phyloP scores from a whole-genome alignment of 1,140 invertebrate genomes.

The Achatina immaculata region DNA sequence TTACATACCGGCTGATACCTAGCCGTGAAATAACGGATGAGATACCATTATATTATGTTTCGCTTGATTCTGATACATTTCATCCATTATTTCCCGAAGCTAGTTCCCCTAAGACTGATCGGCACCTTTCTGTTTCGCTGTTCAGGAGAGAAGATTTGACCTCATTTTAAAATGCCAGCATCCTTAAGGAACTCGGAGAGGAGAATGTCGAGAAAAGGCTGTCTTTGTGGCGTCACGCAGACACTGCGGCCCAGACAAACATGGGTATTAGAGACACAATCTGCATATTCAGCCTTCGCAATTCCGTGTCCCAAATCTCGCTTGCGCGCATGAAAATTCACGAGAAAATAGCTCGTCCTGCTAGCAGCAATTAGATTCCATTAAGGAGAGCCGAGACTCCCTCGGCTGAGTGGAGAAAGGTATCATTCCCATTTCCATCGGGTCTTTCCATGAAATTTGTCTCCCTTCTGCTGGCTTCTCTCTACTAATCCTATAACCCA shows the following conservation, averaged over 20 bases:
- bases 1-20: no score
- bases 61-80: no score
- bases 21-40: no score
- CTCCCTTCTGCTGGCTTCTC: neutral
- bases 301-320: slow-evolving; percentile 6
- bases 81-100: no score
- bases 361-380: slow-evolving; percentile 33
- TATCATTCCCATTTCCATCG: neutral
- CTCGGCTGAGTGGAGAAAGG: neutral
- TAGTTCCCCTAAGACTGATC: no score
- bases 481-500: slow-evolving; percentile 19
- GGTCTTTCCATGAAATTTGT: neutral
- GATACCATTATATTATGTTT: no score
- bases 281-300: neutral
- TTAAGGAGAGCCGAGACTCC: slow-evolving; percentile 3
- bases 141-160: no score
- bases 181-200: no score
- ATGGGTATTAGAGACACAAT: slow-evolving; percentile 27
- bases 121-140: no score
- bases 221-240: slow-evolving; percentile 33
- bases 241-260: slow-evolving; percentile 19
- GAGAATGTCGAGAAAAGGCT: no score
- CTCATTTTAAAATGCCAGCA: no score
- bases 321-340: slow-evolving; percentile 38
- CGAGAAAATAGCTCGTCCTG: neutral